Evolutionary conservation across 2,888 invertebrate species (phyloP).

Genomic region (Drosophila kuntzei): DNA sequence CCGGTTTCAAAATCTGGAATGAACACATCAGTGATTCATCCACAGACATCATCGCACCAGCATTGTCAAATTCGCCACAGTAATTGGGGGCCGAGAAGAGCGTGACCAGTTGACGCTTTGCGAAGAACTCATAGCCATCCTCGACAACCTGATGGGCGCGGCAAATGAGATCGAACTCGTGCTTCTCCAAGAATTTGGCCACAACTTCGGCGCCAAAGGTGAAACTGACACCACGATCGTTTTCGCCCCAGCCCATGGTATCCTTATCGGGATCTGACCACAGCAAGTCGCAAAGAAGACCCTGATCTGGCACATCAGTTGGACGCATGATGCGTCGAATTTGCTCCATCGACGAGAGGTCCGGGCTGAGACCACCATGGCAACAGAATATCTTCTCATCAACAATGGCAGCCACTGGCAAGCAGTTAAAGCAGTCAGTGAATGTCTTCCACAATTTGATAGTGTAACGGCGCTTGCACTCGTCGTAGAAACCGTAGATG

Average conservation of each 20-base stretch:
- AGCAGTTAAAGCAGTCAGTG: slow-evolving; percentile 99
- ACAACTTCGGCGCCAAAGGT: slow-evolving; percentile 99
- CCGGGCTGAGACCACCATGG: slow-evolving; percentile 94
- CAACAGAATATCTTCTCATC: slow-evolving; percentile 92
- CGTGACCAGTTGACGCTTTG: slow-evolving; percentile 97
- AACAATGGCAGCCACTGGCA: slow-evolving; percentile 98
- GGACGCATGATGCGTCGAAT: slow-evolving; percentile 99
- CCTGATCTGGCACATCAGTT: slow-evolving; percentile 99
- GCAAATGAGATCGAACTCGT: slow-evolving; percentile 99
- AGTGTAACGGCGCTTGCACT: slow-evolving; percentile 97
- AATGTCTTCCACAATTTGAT: slow-evolving; percentile 99
- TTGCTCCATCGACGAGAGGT: slow-evolving; percentile 99
- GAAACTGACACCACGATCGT: slow-evolving; percentile 99
- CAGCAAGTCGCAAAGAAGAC: slow-evolving; percentile 97
- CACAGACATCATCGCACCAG: slow-evolving; percentile 99
- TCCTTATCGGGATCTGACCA: slow-evolving; percentile 99
- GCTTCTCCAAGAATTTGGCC: slow-evolving; percentile 99
- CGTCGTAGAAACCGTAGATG: slow-evolving; percentile 99
- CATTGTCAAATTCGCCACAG: slow-evolving; percentile 96
- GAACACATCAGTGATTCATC: slow-evolving; percentile 99
- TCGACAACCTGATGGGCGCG: slow-evolving; percentile 99
- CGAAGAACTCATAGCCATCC: slow-evolving; percentile 99
- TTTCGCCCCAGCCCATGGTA: slow-evolving; percentile 99
- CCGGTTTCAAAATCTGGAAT: slow-evolving; percentile 98
- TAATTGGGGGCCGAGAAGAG: slow-evolving; percentile 97